Evolutionary conservation across 2,113 vertebrate genomes (phyloP).

Genomic region (Labeo rohita): DNA sequence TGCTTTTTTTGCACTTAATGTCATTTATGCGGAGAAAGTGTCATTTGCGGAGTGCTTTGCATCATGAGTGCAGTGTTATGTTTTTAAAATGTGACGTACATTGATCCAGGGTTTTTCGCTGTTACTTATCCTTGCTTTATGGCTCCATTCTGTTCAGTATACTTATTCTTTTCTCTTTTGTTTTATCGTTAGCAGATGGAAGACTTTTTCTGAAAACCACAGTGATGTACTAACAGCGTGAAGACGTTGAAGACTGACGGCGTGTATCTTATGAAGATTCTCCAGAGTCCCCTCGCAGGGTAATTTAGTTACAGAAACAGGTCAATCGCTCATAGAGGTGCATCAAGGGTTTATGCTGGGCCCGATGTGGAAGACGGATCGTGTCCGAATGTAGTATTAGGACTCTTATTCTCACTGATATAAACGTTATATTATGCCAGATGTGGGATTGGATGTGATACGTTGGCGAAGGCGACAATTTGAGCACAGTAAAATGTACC

Average conservation of each 20-base stretch:
- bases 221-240: slow-evolving; percentile 94
- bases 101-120: background rate
- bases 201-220: slow-evolving; percentile 99
- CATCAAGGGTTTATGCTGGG: slow-evolving; percentile 65
- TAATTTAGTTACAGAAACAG: slow-evolving; percentile 63
- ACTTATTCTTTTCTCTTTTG: background rate
- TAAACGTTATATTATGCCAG: slow-evolving; percentile 69
- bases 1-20: slow-evolving; percentile 76
- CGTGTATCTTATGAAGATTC: slow-evolving; percentile 67
- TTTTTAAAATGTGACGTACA: slow-evolving; percentile 58
- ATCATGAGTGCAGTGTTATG: slow-evolving; percentile 62
- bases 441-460: slow-evolving; percentile 61
- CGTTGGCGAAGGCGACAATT: slow-evolving; percentile 70
- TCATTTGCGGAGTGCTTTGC: slow-evolving; percentile 68
- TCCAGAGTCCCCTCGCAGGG: slow-evolving; percentile 65
- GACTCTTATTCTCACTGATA: slow-evolving; percentile 69
- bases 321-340: slow-evolving; percentile 68
- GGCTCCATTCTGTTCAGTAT: slow-evolving; percentile 1
- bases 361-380: slow-evolving; percentile 72
- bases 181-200: slow-evolving; percentile 88
- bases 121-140: slow-evolving; percentile 14
- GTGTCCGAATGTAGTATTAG: slow-evolving; percentile 83
- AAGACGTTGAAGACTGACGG: slow-evolving; percentile 68
- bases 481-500: slow-evolving; percentile 90
- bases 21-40: slow-evolving; percentile 72